These are phyloP conservation scores for Anoplolepis gracilipes DNA, from an alignment of 1,140 invertebrate species.

Conservation along the genomic window DNA sequence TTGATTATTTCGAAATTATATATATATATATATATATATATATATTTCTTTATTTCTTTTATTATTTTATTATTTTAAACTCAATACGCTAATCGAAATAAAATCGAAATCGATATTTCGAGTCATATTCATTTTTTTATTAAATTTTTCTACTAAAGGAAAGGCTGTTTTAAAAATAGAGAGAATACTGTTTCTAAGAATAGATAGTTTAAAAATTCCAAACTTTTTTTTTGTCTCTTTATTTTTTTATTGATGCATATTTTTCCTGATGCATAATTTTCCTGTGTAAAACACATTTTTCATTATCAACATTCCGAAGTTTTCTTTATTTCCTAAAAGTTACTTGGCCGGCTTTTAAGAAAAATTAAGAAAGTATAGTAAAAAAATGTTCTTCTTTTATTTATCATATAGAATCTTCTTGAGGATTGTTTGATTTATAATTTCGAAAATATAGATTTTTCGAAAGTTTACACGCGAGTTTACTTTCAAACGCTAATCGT, in stretches of 20 bases:
- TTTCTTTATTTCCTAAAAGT: background rate
- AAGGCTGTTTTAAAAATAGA: background rate
- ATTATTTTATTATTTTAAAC: too few relatives aligned
- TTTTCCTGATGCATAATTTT: background rate
- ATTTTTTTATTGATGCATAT: background rate
- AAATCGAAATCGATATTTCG: too few relatives aligned
- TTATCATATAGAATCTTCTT: background rate
- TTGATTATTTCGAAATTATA: too few relatives aligned
- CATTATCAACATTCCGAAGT: background rate
- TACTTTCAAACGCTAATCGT: background rate
- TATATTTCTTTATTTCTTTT: too few relatives aligned
- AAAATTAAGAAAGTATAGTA: background rate
- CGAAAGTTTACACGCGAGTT: background rate
- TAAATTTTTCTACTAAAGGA: too few relatives aligned
- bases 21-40: too few relatives aligned
- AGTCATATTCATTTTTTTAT: background rate
- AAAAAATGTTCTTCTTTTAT: background rate
- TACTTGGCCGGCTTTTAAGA: background rate
- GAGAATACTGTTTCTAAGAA: background rate
- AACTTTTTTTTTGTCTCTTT: background rate
- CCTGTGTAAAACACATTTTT: background rate
- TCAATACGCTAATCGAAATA: too few relatives aligned
- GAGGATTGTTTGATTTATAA: background rate
- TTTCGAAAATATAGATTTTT: background rate
- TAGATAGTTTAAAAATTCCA: background rate